These are phyloP conservation scores for Meghimatium bilineatum DNA, from an alignment of 2,888 invertebrate genomes.

Conservation along the genomic window DNA sequence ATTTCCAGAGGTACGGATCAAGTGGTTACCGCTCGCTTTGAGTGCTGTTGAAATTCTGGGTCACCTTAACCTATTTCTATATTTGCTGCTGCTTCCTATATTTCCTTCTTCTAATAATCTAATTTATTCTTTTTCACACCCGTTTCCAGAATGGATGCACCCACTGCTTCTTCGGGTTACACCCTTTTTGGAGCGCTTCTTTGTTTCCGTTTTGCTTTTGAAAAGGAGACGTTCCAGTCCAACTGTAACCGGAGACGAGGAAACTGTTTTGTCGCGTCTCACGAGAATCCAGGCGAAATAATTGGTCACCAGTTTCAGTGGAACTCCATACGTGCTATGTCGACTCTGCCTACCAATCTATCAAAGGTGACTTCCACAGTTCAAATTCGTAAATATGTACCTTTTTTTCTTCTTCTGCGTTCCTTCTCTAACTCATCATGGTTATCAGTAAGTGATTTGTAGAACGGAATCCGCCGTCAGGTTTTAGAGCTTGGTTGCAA, in stretches of 20 bases:
- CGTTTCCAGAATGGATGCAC: not conserved
- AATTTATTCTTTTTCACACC: not conserved
- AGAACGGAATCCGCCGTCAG: too few species aligned
- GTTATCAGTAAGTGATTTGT: too few species aligned
- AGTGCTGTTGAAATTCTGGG: not conserved
- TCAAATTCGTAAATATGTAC: too few species aligned
- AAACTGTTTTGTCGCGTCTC: not conserved
- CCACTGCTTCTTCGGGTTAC: not conserved
- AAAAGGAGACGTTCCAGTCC: not conserved
- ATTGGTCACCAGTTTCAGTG: not conserved
- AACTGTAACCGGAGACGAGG: not conserved
- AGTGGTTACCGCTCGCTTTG: too few species aligned
- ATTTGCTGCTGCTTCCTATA: not conserved
- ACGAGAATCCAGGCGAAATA: not conserved
- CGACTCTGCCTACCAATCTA: too few species aligned
- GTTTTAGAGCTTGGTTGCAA: too few species aligned
- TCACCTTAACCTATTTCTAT: not conserved
- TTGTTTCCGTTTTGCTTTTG: not conserved
- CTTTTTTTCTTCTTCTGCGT: too few species aligned
- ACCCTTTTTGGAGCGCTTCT: not conserved
- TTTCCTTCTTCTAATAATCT: not conserved
- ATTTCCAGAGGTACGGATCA: not conserved
- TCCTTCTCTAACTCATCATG: too few species aligned
- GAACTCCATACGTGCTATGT: too few species aligned
- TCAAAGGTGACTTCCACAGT: too few species aligned